Conservation (phyloP, 1,140 invertebrate species). For the Trachelipus rathkii region DNA sequence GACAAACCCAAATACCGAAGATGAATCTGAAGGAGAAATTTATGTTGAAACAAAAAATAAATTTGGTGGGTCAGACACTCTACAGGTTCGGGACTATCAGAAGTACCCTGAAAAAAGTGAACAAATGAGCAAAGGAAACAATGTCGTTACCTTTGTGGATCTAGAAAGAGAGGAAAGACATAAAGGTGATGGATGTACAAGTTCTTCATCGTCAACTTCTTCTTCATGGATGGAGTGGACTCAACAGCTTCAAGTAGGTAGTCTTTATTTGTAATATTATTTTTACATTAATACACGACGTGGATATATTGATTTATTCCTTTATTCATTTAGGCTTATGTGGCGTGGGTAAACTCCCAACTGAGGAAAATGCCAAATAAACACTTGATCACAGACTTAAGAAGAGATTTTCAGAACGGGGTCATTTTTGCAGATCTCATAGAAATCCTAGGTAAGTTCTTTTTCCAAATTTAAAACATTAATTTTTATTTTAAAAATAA, state of each 20-base stretch:
- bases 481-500: conserved; percentile 3
- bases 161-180: conserved; percentile 6
- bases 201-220: conserved; percentile 23
- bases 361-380: conserved; percentile 51
- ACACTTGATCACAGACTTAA: conserved; percentile 51
- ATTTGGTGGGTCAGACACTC: not conserved
- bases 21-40: too few relatives aligned
- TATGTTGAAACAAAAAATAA: too few relatives aligned
- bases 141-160: conserved; percentile 14
- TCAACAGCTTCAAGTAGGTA: conserved; percentile 47
- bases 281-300: not conserved
- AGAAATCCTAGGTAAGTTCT: conserved; percentile 52
- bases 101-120: not conserved
- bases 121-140: not conserved
- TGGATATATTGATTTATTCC: not conserved
- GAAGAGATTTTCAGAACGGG: conserved; percentile 52
- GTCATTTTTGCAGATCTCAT: conserved; percentile 53
- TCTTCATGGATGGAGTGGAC: conserved; percentile 48
- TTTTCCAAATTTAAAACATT: not conserved
- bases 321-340: conserved; percentile 49
- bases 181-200: conserved; percentile 22
- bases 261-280: not conserved
- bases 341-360: conserved; percentile 55
- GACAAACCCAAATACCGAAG: too few relatives aligned
- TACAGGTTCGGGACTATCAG: not conserved